Conservation (phyloP, 23 tunicate genomes). For the Phallusia fumigata region DNA sequence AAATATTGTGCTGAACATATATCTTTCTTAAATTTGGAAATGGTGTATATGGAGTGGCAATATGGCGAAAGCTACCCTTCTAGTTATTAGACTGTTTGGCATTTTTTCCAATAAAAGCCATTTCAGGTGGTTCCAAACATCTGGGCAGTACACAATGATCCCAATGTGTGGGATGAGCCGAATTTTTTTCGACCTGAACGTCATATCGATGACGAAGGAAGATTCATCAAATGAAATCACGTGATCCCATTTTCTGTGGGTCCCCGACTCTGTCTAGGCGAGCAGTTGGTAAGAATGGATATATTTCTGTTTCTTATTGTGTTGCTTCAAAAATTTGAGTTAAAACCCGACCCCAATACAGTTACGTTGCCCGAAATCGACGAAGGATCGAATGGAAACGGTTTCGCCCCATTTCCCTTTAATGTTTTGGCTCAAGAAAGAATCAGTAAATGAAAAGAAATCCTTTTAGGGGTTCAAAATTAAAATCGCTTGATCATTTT, state of each 20-base stretch:
- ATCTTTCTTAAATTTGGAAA: no score
- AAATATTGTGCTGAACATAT: no score
- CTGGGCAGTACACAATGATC: slow-evolving; percentile 13
- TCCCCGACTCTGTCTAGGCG: slow-evolving; percentile 10
- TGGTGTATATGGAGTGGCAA: no score
- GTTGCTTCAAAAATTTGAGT: background rate
- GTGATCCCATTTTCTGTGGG: slow-evolving; percentile 1
- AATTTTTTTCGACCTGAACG: background rate
- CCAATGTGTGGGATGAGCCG: background rate
- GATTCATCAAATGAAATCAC: background rate
- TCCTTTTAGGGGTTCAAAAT: no score
- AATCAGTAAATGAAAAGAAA: no score
- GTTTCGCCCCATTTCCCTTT: no score
- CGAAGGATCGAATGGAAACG: no score
- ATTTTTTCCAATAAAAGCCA: no score
- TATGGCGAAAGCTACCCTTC: no score
- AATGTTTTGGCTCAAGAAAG: no score
- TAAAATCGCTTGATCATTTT: no score
- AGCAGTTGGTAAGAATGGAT: slow-evolving; percentile 13
- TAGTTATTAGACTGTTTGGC: no score
- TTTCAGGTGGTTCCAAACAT: slow-evolving; percentile 2
- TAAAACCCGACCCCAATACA: background rate
- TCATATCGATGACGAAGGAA: background rate
- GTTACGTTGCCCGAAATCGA: background rate
- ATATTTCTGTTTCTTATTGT: background rate